Conservation (phyloP, 2,113 vertebrate species). For the Colistium nudipinnis region DNA sequence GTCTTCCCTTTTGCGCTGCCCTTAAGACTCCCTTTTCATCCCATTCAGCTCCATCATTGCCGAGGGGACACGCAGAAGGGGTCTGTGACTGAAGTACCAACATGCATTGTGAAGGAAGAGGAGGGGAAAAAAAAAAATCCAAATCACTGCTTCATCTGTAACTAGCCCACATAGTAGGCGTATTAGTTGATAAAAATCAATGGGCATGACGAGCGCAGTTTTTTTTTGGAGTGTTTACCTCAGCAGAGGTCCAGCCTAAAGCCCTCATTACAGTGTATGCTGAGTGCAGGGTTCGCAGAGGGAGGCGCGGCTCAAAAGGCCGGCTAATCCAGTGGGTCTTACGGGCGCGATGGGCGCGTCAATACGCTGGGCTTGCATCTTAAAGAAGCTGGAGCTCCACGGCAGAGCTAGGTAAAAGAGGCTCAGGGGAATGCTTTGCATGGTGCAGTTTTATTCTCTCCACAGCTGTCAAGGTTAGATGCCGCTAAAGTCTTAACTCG, state of each 20-base stretch:
- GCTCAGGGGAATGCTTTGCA: constrained; percentile 69
- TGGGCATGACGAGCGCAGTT: constrained; percentile 56
- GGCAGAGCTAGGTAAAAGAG: constrained; percentile 62
- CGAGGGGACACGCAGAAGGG: constrained; percentile 43
- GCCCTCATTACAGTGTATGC: constrained; percentile 71
- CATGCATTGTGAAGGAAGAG: constrained; percentile 27
- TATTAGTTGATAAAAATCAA: constrained; percentile 66
- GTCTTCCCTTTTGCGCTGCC: constrained; percentile 33
- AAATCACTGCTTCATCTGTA: constrained; percentile 34
- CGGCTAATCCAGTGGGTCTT: constrained; percentile 77
- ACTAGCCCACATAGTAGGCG: constrained; percentile 33
- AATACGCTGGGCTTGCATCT: constrained; percentile 71
- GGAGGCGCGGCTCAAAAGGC: constrained; percentile 70
- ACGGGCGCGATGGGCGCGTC: constrained; percentile 76
- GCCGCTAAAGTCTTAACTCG: constrained; percentile 50
- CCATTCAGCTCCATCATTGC: constrained; percentile 28
- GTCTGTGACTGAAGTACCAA: constrained; percentile 39
- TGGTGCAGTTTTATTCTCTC: constrained; percentile 63
- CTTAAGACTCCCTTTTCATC: constrained; percentile 35
- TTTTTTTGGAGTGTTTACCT: constrained; percentile 71
- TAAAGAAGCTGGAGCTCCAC: constrained; percentile 66
- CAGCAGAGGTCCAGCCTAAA: constrained; percentile 67
- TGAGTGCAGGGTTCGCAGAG: constrained; percentile 62
- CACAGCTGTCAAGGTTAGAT: constrained; percentile 71
- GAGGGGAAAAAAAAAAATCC: not conserved